Evolutionary conservation across 2,797 vertebrate genomes (phyloP).

Genomic region (Emydoidea blandingii): DNA sequence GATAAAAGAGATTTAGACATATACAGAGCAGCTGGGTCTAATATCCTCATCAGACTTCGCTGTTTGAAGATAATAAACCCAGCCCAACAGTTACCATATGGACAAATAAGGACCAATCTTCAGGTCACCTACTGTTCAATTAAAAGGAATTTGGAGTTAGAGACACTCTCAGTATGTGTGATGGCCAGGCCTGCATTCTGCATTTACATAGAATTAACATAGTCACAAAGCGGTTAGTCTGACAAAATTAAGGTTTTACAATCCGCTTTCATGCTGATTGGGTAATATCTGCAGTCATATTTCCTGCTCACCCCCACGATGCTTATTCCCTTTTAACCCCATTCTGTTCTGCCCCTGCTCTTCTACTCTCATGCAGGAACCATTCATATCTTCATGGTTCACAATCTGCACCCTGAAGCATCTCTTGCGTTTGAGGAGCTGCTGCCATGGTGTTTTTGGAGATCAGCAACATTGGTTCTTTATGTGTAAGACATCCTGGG

Average conservation of each 20-base stretch:
- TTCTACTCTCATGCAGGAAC: neutral
- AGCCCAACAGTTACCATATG: slow-evolving; percentile 87
- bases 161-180: slow-evolving; percentile 44
- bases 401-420: neutral
- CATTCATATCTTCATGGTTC: neutral
- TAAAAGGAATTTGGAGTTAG: slow-evolving; percentile 53
- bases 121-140: slow-evolving; percentile 60
- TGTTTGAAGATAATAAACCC: slow-evolving; percentile 84
- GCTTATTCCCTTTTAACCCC: neutral
- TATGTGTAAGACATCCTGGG: neutral
- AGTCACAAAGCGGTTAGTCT: slow-evolving; percentile 33
- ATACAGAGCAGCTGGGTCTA: slow-evolving; percentile 62
- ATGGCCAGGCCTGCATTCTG: slow-evolving; percentile 6
- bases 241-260: slow-evolving; percentile 25
- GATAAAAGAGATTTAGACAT: slow-evolving; percentile 44
- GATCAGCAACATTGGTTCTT: neutral
- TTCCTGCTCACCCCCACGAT: neutral
- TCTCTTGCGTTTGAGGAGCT: neutral
- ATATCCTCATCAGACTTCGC: slow-evolving; percentile 58
- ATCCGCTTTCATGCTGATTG: neutral
- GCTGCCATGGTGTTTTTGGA: neutral
- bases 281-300: neutral
- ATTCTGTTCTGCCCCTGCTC: neutral
- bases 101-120: slow-evolving; percentile 72
- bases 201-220: slow-evolving; percentile 16